Conservation (phyloP, 2,113 vertebrate species). For the Peromyscus maniculatus region DNA sequence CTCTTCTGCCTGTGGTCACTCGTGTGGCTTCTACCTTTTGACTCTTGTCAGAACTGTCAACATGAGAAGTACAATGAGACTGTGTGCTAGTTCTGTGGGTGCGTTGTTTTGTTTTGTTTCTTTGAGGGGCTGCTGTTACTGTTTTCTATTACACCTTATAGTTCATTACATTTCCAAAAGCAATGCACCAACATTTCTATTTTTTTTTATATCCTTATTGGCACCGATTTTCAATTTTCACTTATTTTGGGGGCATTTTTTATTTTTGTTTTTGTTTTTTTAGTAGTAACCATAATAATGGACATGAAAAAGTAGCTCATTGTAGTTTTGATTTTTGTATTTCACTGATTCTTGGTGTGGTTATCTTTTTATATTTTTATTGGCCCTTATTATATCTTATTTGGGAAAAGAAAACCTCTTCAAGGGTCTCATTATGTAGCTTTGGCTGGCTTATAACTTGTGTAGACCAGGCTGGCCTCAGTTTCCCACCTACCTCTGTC, state of each 20-base stretch:
- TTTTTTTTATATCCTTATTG: slow-evolving; percentile 16
- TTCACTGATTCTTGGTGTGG: slow-evolving; percentile 18
- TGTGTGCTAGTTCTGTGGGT: background rate
- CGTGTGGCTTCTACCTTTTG: background rate
- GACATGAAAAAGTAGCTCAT: background rate
- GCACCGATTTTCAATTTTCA: background rate
- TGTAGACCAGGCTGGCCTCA: background rate
- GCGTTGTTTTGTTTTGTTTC: background rate
- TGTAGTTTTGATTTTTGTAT: slow-evolving; percentile 40
- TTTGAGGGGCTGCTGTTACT: background rate
- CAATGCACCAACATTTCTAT: background rate
- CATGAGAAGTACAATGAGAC: background rate
- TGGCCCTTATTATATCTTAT: background rate
- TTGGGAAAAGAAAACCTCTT: background rate
- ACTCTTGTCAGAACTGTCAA: background rate
- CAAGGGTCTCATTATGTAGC: background rate
- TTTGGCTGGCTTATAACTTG: background rate
- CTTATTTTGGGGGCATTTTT: background rate
- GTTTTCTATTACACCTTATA: background rate
- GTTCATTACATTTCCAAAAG: slow-evolving; percentile 7
- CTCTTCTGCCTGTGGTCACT: background rate
- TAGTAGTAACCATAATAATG: background rate
- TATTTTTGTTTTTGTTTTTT: background rate
- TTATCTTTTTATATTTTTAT: slow-evolving; percentile 8
- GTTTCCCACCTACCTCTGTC: background rate